Conservation (phyloP, 1,140 invertebrate species). For the Hermetia illucens region DNA sequence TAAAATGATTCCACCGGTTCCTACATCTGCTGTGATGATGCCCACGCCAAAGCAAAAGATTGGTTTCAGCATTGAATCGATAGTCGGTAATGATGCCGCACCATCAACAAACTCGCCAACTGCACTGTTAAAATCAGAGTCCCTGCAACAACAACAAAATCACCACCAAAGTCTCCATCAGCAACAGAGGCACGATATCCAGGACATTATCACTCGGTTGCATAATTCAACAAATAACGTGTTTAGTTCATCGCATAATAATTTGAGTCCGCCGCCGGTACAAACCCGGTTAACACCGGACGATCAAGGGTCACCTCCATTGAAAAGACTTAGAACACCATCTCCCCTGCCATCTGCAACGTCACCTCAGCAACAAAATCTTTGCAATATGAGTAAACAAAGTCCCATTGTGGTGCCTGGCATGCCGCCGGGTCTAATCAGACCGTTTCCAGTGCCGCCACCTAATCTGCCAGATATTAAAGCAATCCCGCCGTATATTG, state of each 20-base stretch:
- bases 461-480: slow-evolving; percentile 27
- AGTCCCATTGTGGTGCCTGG: not conserved
- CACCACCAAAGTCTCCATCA: slow-evolving; percentile 31
- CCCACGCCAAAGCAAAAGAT: slow-evolving; percentile 88
- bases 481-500: slow-evolving; percentile 39
- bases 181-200: slow-evolving; percentile 15
- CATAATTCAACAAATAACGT: not conserved
- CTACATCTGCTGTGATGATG: slow-evolving; percentile 46
- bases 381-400: not conserved
- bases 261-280: not conserved
- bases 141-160: not conserved
- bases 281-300: not conserved
- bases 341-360: not conserved
- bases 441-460: slow-evolving; percentile 14
- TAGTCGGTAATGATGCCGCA: slow-evolving; percentile 55
- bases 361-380: not conserved
- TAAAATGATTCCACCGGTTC: slow-evolving; percentile 33
- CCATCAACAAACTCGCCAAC: not conserved
- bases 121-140: slow-evolving; percentile 5
- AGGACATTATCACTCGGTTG: not conserved
- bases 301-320: not conserved
- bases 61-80: slow-evolving; percentile 89
- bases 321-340: not conserved
- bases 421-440: not conserved
- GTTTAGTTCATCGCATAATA: no score